phyloP scores from a whole-genome alignment of 2,888 invertebrate species.

The Drosophila lutescens region DNA sequence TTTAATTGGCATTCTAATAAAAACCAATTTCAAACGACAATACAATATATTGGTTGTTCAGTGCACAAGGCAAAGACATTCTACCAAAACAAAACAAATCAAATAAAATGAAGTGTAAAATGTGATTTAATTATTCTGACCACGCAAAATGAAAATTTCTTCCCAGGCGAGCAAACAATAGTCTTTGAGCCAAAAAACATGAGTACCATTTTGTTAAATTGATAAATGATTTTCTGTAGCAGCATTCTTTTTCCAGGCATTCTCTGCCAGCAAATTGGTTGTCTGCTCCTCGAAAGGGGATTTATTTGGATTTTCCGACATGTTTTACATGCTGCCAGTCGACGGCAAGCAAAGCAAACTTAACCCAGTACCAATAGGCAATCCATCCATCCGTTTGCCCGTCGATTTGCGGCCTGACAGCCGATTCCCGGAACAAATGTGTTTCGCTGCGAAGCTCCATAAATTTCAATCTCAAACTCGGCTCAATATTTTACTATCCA shows the following conservation, averaged over 20 bases:
- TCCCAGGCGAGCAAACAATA: background rate
- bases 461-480: constrained; percentile 28
- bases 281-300: constrained; percentile 12
- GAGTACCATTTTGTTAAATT: constrained; percentile 15
- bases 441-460: constrained; percentile 10
- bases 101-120: constrained; percentile 20
- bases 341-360: background rate
- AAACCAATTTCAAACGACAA: constrained; percentile 48
- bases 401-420: constrained; percentile 38
- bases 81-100: constrained; percentile 6
- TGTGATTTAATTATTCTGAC: constrained; percentile 7
- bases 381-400: constrained; percentile 21
- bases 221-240: constrained; percentile 30
- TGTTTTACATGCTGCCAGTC: constrained; percentile 31
- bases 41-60: background rate
- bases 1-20: constrained; percentile 23
- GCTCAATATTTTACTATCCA: constrained; percentile 17
- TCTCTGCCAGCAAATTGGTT: constrained; percentile 3
- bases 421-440: constrained; percentile 1
- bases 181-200: background rate
- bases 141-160: background rate
- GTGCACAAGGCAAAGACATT: constrained; percentile 9
- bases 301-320: constrained; percentile 16
- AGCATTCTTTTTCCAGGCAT: constrained; percentile 1
- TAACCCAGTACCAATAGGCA: constrained; percentile 14